phyloP scores from a whole-genome alignment of 1,140 invertebrate genomes.

The Conus betulinus region DNA sequence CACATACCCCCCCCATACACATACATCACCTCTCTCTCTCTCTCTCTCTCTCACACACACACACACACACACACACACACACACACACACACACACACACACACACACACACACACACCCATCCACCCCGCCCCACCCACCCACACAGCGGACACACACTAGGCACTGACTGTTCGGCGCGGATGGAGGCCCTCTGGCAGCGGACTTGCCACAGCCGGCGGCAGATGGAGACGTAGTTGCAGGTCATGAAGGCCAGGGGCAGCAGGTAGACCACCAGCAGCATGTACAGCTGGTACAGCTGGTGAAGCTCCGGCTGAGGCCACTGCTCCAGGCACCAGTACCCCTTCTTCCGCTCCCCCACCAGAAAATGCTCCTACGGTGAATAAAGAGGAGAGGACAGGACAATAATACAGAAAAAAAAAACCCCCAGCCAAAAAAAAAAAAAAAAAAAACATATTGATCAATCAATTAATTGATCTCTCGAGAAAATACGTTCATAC shows the following conservation, averaged over 20 bases:
- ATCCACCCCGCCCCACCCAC: too few species aligned
- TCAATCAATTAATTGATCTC: too few species aligned
- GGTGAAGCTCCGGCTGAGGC: conserved; percentile 76
- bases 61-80: too few species aligned
- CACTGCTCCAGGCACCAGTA: conserved; percentile 82
- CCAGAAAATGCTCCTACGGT: conserved; percentile 48
- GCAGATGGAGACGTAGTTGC: conserved; percentile 82
- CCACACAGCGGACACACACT: not conserved
- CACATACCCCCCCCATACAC: too few species aligned
- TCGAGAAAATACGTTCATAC: too few species aligned
- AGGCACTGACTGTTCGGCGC: conserved; percentile 35
- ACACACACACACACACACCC: too few species aligned
- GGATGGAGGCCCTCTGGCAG: conserved; percentile 45
- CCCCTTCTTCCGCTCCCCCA: conserved; percentile 50
- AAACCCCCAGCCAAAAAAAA: too few species aligned
- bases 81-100: too few species aligned
- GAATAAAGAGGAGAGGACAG: not conserved
- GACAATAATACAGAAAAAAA: not conserved
- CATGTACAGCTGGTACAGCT: conserved; percentile 83
- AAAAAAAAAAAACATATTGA: not conserved
- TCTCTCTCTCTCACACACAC: too few species aligned
- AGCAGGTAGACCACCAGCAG: conserved; percentile 81
- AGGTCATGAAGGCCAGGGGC: conserved; percentile 82
- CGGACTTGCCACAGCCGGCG: conserved; percentile 80
- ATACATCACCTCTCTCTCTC: too few species aligned